A percentile compares a stretch with the other conserved stretches of the same genome.
These are phyloP conservation scores for Rhaphigaster nebulosa DNA, from an alignment of 2,888 invertebrate species.

Conservation along the genomic window DNA sequence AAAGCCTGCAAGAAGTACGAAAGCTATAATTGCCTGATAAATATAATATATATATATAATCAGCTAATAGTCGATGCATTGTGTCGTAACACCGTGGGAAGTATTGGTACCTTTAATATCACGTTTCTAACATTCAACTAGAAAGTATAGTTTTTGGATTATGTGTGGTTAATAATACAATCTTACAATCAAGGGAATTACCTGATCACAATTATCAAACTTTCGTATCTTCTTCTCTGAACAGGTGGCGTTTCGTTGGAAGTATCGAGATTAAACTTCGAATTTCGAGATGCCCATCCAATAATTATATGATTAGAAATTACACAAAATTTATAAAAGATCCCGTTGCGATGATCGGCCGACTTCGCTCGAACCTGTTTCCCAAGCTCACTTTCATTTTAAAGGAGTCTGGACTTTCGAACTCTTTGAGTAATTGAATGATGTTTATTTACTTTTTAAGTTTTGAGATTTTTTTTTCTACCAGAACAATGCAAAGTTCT, in stretches of 20 bases:
- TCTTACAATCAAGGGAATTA: not conserved
- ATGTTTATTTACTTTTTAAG: not conserved
- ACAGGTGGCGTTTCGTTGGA: not conserved
- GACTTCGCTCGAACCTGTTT: not conserved
- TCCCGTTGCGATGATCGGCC: not conserved
- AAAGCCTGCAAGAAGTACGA: not conserved
- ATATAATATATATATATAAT: not conserved
- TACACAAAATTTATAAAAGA: not conserved
- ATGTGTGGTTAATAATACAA: not conserved
- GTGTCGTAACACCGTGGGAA: not conserved
- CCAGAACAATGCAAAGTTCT: too few species aligned
- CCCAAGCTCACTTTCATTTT: slow-evolving; percentile 18
- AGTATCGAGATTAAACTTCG: not conserved
- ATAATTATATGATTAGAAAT: not conserved
- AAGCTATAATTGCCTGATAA: not conserved
- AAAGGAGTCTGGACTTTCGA: not conserved
- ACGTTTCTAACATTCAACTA: not conserved
- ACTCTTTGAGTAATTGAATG: not conserved
- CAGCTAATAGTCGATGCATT: not conserved
- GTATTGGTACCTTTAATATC: not conserved
- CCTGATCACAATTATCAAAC: not conserved
- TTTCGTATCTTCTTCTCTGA: not conserved
- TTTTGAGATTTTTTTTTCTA: too few species aligned
- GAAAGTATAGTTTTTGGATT: not conserved
- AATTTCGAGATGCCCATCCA: not conserved